Percentiles rank a stretch among this genome's conserved stretches.
Evolutionary conservation across 2,113 vertebrate species (phyloP).

Genomic region (Neodon shergylaensis): DNA sequence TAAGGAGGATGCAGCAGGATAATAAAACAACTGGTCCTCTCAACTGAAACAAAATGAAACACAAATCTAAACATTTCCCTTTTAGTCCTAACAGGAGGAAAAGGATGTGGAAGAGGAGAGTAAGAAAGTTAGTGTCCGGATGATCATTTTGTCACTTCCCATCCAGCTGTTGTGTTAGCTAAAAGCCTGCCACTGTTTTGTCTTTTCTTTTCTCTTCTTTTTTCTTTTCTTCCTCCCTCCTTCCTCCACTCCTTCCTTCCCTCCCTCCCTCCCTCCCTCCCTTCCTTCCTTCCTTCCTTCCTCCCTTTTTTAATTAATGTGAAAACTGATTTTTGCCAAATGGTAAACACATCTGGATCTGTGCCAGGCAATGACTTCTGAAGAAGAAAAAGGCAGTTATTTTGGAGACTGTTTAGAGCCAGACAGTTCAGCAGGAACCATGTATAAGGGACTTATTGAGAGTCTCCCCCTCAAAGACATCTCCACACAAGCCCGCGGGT

Average conservation of each 20-base stretch:
- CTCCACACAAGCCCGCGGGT: neutral
- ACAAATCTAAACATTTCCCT: neutral
- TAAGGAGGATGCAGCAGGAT: neutral
- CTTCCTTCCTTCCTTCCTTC: too few relatives aligned
- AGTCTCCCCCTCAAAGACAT: neutral
- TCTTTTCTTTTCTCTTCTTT: too few relatives aligned
- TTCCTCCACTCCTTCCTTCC: too few relatives aligned
- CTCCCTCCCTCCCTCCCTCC: too few relatives aligned
- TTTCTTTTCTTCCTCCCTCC: too few relatives aligned
- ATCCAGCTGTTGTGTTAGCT: neutral
- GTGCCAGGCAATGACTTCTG: neutral
- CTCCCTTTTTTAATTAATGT: neutral
- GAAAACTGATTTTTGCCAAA: constrained; percentile 2
- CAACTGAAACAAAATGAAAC: neutral
- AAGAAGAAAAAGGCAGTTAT: constrained; percentile 3
- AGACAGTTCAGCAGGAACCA: neutral
- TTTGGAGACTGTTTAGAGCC: neutral
- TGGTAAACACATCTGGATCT: constrained; percentile 5
- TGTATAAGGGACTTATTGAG: neutral
- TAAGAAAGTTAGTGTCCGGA: neutral
- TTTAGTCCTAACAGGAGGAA: neutral
- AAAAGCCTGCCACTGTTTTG: neutral
- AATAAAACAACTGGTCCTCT: neutral
- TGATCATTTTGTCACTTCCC: neutral
- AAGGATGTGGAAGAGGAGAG: neutral